Conservation (phyloP, 2,888 invertebrate species). For the Platynereis dumerilii region DNA sequence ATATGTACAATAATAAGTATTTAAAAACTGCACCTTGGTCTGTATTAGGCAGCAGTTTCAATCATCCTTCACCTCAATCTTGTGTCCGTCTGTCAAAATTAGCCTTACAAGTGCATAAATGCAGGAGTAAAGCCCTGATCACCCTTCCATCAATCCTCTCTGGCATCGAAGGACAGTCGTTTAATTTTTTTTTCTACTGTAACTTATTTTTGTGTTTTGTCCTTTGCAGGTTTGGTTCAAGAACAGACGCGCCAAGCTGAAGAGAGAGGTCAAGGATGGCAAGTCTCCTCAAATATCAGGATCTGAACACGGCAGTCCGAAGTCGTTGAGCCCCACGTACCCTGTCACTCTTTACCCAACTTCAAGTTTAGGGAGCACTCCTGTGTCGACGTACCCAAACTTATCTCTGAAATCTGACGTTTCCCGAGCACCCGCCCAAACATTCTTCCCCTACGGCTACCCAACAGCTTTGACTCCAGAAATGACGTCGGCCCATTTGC, state of each 20-base stretch:
- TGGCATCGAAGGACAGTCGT: too few species aligned
- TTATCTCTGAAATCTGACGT: not conserved
- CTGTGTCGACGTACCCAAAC: not conserved
- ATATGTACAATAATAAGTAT: too few species aligned
- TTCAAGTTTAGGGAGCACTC: not conserved
- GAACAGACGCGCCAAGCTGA: conserved; percentile 29
- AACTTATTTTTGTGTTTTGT: conserved; percentile 10
- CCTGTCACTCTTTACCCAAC: not conserved
- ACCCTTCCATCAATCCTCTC: too few species aligned
- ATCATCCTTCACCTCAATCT: too few species aligned
- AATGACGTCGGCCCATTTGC: not conserved
- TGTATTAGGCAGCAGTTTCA: too few species aligned
- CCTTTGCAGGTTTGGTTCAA: conserved; percentile 32
- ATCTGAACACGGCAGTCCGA: not conserved
- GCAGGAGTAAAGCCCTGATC: too few species aligned
- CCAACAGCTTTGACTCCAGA: not conserved
- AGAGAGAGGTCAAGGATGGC: conserved; percentile 29
- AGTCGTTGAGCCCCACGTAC: not conserved
- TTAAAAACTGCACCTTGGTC: too few species aligned
- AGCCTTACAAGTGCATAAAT: too few species aligned
- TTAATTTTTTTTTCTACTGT: too few species aligned
- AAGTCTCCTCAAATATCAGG: conserved; percentile 10
- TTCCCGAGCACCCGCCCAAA: not conserved
- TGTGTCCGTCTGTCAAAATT: too few species aligned
- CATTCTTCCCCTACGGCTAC: conserved; percentile 1